Evolutionary conservation across 2,888 invertebrate species (phyloP), one percentile per base, ranked within the genome.

Genomic region (Acleris cristana): DNA sequence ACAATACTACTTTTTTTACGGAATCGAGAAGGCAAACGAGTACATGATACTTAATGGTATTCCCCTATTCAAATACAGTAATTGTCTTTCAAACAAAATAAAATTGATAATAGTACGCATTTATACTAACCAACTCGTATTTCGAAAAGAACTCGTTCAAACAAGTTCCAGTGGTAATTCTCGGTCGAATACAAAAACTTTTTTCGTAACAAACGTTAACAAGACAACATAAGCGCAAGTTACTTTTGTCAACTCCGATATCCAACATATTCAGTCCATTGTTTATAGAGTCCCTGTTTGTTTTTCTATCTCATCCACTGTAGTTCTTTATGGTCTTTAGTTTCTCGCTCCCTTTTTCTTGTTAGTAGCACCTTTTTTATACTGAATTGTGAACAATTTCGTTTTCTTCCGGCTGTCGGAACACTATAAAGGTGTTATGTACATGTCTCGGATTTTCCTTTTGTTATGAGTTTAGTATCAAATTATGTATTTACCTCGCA

Each of bases 361-460:
- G 61, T 52, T 61, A 60, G 65, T 52, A 59, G 45, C 60, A 65
- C 61, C 56, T 66, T 55, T 65, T 65, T 66, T 51, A 34, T 64
- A 52, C 16, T 16, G 52, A 64, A 58, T 53, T 64, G 21, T 56
- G 56, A 51, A 61, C 61, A 52, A 61, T 66, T 66, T 61, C 56
- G 52, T 66, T 56, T 44, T 51, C 51, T 61, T 54, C 55, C 55
- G 49, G 21, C 51, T 30, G 49, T 19, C 26, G 54, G 49, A 56
- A 44, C 18, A 21, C 26, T 54, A 21, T 44, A 51, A 19, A 64
- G 57, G 57, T 64, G 56, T 49, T 55, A 44, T 40, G 52, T 64
- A 44, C 64, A 64, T 10, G 30, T n/a, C 45, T 14, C 18, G 57
- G 52, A 58, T 45, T 64, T 58, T 64, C 52, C 64, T 64, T 44